Evolutionary conservation across 2,113 vertebrate genomes (phyloP), one percentile per base, ranked within the genome.

Genomic region (Pyrgilauda ruficollis): DNA sequence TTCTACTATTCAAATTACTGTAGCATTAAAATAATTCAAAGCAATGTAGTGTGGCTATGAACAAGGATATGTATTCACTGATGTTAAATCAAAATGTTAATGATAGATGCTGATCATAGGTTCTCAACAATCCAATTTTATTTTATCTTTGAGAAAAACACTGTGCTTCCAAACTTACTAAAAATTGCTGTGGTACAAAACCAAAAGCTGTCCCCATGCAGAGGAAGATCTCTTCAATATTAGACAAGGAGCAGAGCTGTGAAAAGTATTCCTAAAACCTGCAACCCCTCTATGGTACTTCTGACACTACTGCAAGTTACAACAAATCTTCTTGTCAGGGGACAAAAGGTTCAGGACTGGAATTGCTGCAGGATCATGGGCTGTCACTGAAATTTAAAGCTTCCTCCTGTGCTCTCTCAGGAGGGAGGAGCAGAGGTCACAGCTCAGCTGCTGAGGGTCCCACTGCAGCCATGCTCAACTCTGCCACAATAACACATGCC

Each of bases 401-500:
- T 66, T 22, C 81, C n/a, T 41, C 17, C 41, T 39, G 35, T 23
- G 11, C 35, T 19, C 23, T 43, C 53, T 56, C 37, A 19, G n/a
- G 35, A 50, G 76, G 2, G 59, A 70, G 80, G 74, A 78, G 86
- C 62, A 67, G 81, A 84, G 85, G 46, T 39, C 78, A 56, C 66
- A 58, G 50, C 67, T 39, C 73, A 55, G 59, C 47, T 10, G 2
- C 8, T 7, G 46, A 47, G 52, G 30, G 47, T 56, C 56, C 46
- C 56, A 6, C 50, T 35, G n/a, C 86, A 78, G 64, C 89, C 77
- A 17, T 1, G 22, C 62, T 76, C 58, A 14, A 3, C 33, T 28
- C 78, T 82, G 73, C 46, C 61, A 35, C 0, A 1, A 6, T 2
- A 35, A 41, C 0, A 26, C 35, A 23, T 2, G 14, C 62, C 44